Evolutionary conservation across 2,797 vertebrate genomes (phyloP), one percentile per base, ranked within the genome.

Genomic region (Tiaroga cobitis): DNA sequence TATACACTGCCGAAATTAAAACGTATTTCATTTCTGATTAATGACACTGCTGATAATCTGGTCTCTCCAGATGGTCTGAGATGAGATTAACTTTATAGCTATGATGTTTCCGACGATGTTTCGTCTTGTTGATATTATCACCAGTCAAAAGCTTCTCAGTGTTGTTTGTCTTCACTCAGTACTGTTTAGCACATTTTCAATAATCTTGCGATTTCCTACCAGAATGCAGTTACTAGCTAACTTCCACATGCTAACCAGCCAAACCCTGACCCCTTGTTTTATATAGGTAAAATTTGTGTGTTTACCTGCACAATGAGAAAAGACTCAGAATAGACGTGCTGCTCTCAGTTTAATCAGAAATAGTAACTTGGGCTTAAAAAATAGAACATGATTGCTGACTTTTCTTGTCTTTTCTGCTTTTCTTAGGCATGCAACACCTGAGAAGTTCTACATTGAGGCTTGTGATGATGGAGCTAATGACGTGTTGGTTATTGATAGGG

Each of bases 401-500:
- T 76, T n/a, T 63, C n/a, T 13, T 43, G 1, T 15, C 3, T 43
- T 15, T 59, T 41, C 15, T 43, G 37, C n/a, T n/a, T 24, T 82
- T 41, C 73, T 73, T 89, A 99, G 98, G 90, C 98, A 99, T 85
- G 96, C 95, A 15, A 99, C 97, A 2, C 95, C 97, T 18, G 98
- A 99, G 87, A 99, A 97, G 90, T 99, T 99, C 93, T 99, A 96
- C 81, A 96, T 99, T 67, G 98, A 99, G 94, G 97, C 98, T 83
- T 99, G 98, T 63, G 98, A 99, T 90, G 96, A 97, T 76, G 97
- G 97, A 69, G 94, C 95, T 0, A 96, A 97, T n/a, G 98, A 98
- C 1, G 97, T 99, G 8, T 96, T 99, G 90, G 95, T 93, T 37
- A 97, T 99, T n/a, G 98, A 99, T 88, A 95, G 98, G 87, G 96